A percentile compares a stretch with the other conserved stretches of the same genome.
These are phyloP conservation scores for Creontiades dilutus DNA, from an alignment of 2,888 invertebrate species.

Conservation along the genomic window DNA sequence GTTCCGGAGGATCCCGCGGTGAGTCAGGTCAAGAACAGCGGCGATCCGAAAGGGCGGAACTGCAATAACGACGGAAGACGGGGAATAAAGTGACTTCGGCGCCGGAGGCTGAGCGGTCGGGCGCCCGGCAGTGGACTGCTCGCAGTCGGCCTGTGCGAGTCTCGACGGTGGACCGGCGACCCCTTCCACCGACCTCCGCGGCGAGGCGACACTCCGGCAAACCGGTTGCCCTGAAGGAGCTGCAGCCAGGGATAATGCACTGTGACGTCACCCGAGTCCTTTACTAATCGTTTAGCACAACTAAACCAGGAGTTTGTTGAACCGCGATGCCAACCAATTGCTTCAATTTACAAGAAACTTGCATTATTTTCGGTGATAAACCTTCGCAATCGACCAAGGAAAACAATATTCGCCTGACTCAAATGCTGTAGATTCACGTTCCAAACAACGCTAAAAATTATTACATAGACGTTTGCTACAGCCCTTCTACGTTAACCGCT, in stretches of 20 bases:
- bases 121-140: slow-evolving; percentile 31
- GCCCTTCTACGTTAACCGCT: no score
- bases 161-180: not conserved
- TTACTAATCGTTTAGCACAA: slow-evolving; percentile 50
- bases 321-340: not conserved
- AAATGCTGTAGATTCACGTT: no score
- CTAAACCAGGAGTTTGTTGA: slow-evolving; percentile 56
- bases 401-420: no score
- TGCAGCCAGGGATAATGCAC: slow-evolving; percentile 65
- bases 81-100: not conserved
- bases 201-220: slow-evolving; percentile 50
- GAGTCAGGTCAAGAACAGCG: not conserved
- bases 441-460: no score
- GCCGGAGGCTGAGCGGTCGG: slow-evolving; percentile 7
- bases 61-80: not conserved
- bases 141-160: not conserved
- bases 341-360: no score
- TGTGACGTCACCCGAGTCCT: slow-evolving; percentile 60
- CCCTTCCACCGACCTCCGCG: slow-evolving; percentile 18
- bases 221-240: slow-evolving; percentile 58
- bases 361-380: no score
- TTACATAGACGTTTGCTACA: no score
- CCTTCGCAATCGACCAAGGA: no score
- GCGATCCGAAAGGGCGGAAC: not conserved
- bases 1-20: not conserved